Percentiles rank a stretch among this genome's conserved stretches.
These are phyloP conservation scores for Rhopalosiphum nymphaeae DNA, from an alignment of 2,888 invertebrate species.

Conservation along the genomic window DNA sequence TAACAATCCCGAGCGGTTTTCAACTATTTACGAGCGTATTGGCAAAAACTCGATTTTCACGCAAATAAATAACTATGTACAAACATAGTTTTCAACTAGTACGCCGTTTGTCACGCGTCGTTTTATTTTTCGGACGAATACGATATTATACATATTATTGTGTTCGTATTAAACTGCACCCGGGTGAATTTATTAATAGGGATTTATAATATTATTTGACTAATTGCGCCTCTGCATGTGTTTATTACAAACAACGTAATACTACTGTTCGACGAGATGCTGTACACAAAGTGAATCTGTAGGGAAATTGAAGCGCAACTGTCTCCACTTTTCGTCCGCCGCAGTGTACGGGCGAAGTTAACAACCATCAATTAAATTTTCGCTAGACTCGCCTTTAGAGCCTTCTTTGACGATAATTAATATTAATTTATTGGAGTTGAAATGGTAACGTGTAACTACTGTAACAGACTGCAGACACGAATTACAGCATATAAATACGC, in stretches of 20 bases:
- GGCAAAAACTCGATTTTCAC: background rate
- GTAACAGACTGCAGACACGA: background rate
- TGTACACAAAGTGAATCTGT: background rate
- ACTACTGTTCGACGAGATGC: background rate
- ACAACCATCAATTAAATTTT: background rate
- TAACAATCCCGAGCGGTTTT: background rate
- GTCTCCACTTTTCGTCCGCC: background rate
- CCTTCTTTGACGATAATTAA: background rate
- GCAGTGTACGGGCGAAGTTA: background rate
- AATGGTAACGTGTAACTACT: background rate
- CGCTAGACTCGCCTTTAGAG: background rate
- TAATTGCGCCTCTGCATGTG: background rate
- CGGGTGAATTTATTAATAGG: background rate
- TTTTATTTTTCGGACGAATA: background rate
- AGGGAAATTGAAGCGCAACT: background rate
- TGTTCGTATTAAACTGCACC: background rate
- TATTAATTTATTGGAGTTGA: background rate
- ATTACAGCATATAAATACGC: background rate
- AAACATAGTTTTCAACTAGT: background rate
- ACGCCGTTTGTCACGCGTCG: background rate
- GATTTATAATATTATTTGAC: background rate
- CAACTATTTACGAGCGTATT: slow-evolving; percentile 8
- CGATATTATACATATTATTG: background rate
- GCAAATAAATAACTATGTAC: background rate
- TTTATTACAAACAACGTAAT: background rate